Base-by-base conservation (phyloP, 2,113 vertebrate genomes). In the Gambusia affinis region DNA sequence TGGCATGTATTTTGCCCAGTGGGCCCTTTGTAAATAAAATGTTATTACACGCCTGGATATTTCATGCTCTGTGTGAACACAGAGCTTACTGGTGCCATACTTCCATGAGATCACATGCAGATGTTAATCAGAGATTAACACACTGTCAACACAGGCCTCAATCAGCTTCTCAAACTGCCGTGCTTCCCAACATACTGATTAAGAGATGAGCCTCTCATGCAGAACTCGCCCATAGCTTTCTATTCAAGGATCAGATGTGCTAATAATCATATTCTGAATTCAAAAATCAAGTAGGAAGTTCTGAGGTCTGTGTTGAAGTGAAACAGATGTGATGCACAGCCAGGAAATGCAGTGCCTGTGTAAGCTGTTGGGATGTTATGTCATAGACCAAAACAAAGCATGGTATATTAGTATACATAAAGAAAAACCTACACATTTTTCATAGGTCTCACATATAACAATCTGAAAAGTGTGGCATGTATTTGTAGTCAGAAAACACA, bases 41-140 rank as follows among this genome's bases (percentile, higher is more conserved):
- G 85, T 93, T 90, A 93, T 93, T 92, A 90, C 90, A 92, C 86
- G 89, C 89, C 82, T 90, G 90, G 85, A 88, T 91, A 87, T 92
- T 91, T 87, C 90, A 91, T 91, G 89, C 90, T 83, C 86, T 79
- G 81, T 80, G 85, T 86, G 88, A 85, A 85, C 87, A 83, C 75
- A 88, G 81, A 83, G 86, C 86, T 90, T 89, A 85, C 73, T 87
- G 85, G 86, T 88, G 85, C 92, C 90, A 83, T 84, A 88, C 82
- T 83, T 89, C 89, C 89, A 88, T 66, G 60, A 90, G 86, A 91
- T 92, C 82, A 88, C 86, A 84, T 76, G 81, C 88, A 93, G 92
- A 93, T 94, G 90, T 92, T 92, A 91, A 90, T 91, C 89, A 91
- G 84, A 93, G 93, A 94, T 92, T 91, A 93, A 89, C 88, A 87